Conservation (phyloP, 2,113 vertebrate genomes). For the Dendropsophus ebraccatus region DNA sequence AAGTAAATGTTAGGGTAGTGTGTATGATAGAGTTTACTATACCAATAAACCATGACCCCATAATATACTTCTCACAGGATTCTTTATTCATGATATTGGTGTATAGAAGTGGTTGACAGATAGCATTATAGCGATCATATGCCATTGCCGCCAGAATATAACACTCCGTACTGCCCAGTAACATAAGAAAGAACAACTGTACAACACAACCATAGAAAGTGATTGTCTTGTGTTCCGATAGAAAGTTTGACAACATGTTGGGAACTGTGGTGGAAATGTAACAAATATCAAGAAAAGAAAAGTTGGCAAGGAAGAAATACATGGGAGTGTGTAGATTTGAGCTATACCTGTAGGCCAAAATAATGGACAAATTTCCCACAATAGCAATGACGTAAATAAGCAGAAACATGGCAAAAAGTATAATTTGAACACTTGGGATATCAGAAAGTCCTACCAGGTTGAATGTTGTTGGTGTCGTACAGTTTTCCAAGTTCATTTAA, state of each 20-base stretch:
- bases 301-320: constrained; percentile 50
- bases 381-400: constrained; percentile 35
- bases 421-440: background rate
- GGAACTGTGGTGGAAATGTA: constrained; percentile 34
- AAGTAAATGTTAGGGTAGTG: constrained; percentile 19
- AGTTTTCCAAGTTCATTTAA: background rate
- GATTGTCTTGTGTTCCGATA: constrained; percentile 9
- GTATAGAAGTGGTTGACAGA: constrained; percentile 43
- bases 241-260: constrained; percentile 40
- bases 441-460: constrained; percentile 19
- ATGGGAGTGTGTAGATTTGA: constrained; percentile 42
- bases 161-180: constrained; percentile 31
- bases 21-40: constrained; percentile 25
- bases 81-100: constrained; percentile 37
- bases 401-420: constrained; percentile 42
- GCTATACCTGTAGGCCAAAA: background rate
- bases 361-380: constrained; percentile 28
- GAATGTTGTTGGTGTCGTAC: constrained; percentile 7
- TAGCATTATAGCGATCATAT: constrained; percentile 51
- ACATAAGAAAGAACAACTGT: constrained; percentile 34
- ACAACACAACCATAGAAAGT: constrained; percentile 21
- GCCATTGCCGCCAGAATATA: constrained; percentile 48
- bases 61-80: constrained; percentile 18
- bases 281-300: constrained; percentile 47
- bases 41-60: constrained; percentile 29